A percentile compares a stretch with the other conserved stretches of the same genome.
These are phyloP conservation scores for Dinothrombium tinctorium DNA, from an alignment of 1,140 invertebrate genomes.

Conservation along the genomic window DNA sequence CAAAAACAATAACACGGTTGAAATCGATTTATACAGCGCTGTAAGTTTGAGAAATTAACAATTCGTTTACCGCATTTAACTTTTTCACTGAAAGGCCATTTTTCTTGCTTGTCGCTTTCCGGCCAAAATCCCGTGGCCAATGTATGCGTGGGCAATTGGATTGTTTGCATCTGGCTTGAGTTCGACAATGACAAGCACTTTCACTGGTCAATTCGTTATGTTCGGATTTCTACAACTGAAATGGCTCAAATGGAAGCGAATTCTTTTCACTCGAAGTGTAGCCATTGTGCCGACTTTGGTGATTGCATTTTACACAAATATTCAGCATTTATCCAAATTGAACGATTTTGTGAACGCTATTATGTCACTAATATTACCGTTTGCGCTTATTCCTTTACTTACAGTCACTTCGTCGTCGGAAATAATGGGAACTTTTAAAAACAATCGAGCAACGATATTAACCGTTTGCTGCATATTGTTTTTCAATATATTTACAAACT, in stretches of 20 bases:
- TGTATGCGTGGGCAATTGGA: conserved; percentile 33
- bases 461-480: no score
- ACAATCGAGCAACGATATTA: no score
- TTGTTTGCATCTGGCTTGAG: conserved; percentile 32
- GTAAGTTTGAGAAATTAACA: conserved; percentile 12
- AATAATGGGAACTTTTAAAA: conserved; percentile 10
- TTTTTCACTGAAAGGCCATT: conserved; percentile 5
- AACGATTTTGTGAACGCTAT: conserved; percentile 11
- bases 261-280: conserved; percentile 20
- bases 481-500: no score
- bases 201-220: conserved; percentile 21
- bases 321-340: conserved; percentile 6
- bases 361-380: conserved; percentile 10
- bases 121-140: conserved; percentile 10
- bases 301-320: conserved; percentile 16
- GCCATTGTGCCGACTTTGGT: conserved; percentile 22
- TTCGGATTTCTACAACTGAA: conserved; percentile 22
- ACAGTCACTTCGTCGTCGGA: conserved; percentile 8
- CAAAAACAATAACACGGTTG: conserved; percentile 34
- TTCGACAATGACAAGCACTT: conserved; percentile 32
- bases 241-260: conserved; percentile 23
- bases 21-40: conserved; percentile 56
- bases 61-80: no score
- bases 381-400: conserved; percentile 8
- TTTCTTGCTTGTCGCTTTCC: conserved; percentile 17